Conservation (phyloP, 2,888 invertebrate genomes). For the Trachelus stipa region DNA sequence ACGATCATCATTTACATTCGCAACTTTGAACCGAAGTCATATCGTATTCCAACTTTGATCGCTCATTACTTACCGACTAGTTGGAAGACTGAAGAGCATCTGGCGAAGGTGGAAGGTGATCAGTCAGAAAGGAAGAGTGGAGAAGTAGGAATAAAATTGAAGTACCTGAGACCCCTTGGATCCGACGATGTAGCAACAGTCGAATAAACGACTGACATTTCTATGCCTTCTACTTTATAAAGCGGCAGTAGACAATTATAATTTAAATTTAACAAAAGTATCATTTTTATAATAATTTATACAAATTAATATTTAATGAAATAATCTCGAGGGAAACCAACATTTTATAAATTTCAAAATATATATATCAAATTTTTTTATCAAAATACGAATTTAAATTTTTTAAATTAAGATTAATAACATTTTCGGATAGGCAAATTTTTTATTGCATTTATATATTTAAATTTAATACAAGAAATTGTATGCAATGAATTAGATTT, state of each 20-base stretch:
- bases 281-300: neutral
- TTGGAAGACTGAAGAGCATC: neutral
- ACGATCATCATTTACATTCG: slow-evolving; percentile 1
- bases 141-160: neutral
- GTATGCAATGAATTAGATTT: too few species aligned
- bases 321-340: neutral
- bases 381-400: too few species aligned
- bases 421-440: too few species aligned
- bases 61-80: slow-evolving; percentile 24
- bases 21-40: neutral
- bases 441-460: too few species aligned
- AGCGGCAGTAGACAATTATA: neutral
- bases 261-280: neutral
- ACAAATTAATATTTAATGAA: neutral
- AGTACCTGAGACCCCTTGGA: neutral
- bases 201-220: neutral
- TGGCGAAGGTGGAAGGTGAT: neutral
- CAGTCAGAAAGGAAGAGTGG: neutral
- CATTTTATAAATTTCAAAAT: neutral
- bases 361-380: neutral
- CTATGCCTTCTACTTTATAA: neutral
- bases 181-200: neutral
- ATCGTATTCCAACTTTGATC: slow-evolving; percentile 20
- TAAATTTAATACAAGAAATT: too few species aligned
- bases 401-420: too few species aligned